Evolutionary conservation across 2,797 vertebrate species (phyloP).

Genomic region (Lagodon rhomboides): DNA sequence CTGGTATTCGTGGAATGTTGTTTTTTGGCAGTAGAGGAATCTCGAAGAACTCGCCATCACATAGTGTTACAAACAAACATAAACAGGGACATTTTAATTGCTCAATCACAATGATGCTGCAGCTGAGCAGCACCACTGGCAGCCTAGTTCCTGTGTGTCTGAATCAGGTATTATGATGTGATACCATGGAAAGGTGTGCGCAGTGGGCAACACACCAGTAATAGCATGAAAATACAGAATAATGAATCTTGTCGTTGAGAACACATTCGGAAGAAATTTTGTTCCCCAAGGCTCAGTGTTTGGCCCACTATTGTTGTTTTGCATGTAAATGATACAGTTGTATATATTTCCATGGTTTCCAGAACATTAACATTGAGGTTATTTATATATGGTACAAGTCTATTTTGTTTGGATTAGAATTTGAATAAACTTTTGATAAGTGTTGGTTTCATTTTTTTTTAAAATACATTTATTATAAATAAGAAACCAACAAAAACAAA

Average conservation of each 20-base stretch:
- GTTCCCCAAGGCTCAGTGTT: not conserved
- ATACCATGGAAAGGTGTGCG: slow-evolving; percentile 7
- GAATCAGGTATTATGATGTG: not conserved
- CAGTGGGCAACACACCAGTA: not conserved
- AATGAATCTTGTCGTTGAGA: not conserved
- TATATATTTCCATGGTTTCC: not conserved
- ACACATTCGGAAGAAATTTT: not conserved
- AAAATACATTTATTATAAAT: not conserved
- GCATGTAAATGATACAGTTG: not conserved
- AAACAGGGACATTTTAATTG: no score
- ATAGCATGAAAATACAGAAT: not conserved
- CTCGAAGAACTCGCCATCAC: no score
- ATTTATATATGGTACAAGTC: not conserved
- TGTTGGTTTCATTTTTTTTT: not conserved
- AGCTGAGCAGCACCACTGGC: no score
- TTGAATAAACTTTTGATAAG: not conserved
- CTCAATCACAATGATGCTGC: no score
- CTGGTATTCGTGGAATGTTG: no score
- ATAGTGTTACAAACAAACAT: no score
- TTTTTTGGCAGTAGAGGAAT: no score
- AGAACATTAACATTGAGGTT: not conserved
- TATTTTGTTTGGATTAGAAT: not conserved
- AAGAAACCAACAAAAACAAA: no score
- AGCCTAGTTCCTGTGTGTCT: no score
- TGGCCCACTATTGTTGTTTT: not conserved